Percentiles rank a stretch among this genome's conserved stretches.
Conservation (phyloP, 2,797 vertebrate genomes). For the Pelochelys cantorii region DNA sequence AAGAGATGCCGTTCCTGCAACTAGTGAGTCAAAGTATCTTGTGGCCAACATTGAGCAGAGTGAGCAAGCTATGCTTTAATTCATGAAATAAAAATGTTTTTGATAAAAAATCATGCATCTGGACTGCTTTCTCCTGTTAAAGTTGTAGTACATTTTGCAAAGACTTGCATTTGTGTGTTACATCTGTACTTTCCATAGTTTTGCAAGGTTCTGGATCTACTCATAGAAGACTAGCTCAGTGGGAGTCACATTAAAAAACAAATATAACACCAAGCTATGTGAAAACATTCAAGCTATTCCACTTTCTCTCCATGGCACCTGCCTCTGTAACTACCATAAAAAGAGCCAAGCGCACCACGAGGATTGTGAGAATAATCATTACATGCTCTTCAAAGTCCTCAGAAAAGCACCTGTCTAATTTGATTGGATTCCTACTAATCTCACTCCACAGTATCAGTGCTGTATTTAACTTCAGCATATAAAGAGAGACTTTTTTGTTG, state of each 20-base stretch:
- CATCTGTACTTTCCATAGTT: not conserved
- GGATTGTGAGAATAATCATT: not conserved
- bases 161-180: constrained; percentile 16
- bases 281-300: not conserved
- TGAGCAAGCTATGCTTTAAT: constrained; percentile 79
- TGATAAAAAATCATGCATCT: not conserved
- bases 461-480: not conserved
- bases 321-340: not conserved
- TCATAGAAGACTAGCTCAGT: not conserved
- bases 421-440: not conserved
- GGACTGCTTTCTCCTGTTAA: not conserved
- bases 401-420: not conserved
- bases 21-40: constrained; percentile 85
- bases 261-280: not conserved
- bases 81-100: not conserved
- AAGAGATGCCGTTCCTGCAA: constrained; percentile 70
- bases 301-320: rapidly evolving
- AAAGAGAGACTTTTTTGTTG: not conserved
- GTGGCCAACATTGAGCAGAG: constrained; percentile 88
- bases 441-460: not conserved
- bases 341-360: not conserved
- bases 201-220: not conserved
- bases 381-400: not conserved
- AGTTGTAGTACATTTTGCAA: constrained; percentile 28
- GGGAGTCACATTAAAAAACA: not conserved